Conservation (phyloP, 2,797 vertebrate species). For the Channa striata region DNA sequence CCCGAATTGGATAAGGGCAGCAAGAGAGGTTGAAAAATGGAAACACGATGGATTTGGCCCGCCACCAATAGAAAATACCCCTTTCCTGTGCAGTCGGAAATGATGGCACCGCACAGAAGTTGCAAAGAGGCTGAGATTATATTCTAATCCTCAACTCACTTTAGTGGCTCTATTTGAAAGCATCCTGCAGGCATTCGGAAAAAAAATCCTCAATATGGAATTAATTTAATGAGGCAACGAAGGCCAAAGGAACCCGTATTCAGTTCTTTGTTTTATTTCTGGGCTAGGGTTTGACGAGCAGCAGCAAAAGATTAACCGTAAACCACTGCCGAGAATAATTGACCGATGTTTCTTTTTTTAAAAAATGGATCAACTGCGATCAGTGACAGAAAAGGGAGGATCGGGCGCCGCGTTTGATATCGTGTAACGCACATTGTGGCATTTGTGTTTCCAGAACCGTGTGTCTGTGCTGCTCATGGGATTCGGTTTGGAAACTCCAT, state of each 20-base stretch:
- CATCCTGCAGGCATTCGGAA: conserved; percentile 20
- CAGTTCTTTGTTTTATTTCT: conserved; percentile 14
- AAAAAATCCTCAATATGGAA: conserved; percentile 51
- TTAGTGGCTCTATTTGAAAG: conserved; percentile 47
- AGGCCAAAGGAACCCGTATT: background rate
- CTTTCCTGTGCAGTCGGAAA: conserved; percentile 54
- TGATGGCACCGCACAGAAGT: conserved; percentile 56
- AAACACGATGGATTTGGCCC: conserved; percentile 73
- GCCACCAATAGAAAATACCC: conserved; percentile 43
- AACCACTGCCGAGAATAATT: background rate
- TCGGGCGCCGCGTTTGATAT: background rate
- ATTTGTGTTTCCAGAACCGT: conserved; percentile 7
- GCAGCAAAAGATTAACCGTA: background rate
- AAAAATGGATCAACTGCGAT: conserved; percentile 3
- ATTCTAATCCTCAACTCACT: conserved; percentile 68
- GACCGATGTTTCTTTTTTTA: background rate
- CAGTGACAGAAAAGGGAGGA: background rate
- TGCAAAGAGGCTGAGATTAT: conserved; percentile 63
- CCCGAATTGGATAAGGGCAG: conserved; percentile 77
- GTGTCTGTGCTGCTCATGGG: conserved; percentile 1
- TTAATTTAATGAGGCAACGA: conserved; percentile 24
- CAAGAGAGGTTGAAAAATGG: conserved; percentile 73
- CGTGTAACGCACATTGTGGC: conserved; percentile 10
- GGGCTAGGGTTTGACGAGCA: conserved; percentile 18
- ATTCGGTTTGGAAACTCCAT: conserved; percentile 29